Evolutionary conservation across 2,888 invertebrate species (phyloP).

Genomic region (Andrena dorsata): DNA sequence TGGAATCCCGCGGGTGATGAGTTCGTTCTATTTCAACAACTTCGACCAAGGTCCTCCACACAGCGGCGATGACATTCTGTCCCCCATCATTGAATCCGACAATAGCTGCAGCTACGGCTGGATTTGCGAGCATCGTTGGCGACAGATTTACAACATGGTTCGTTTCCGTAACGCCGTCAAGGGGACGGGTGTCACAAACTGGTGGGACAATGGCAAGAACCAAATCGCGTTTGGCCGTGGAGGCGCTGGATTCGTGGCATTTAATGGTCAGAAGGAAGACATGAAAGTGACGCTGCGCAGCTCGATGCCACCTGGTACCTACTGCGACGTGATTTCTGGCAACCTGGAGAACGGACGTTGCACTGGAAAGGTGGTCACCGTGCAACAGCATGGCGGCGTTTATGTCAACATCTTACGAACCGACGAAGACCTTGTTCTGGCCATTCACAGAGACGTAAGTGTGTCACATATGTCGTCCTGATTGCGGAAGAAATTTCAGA

Average conservation of each 20-base stretch:
- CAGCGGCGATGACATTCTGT: conserved; percentile 88
- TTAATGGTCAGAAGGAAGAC: conserved; percentile 89
- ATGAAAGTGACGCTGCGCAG: conserved; percentile 88
- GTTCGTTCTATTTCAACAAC: conserved; percentile 90
- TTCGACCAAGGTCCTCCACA: conserved; percentile 89
- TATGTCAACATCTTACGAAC: conserved; percentile 86
- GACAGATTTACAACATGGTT: conserved; percentile 93
- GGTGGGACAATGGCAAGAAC: conserved; percentile 93
- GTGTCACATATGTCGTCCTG: neutral
- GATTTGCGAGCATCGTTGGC: conserved; percentile 95
- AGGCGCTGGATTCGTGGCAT: conserved; percentile 89
- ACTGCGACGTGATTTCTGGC: conserved; percentile 95
- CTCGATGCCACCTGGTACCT: conserved; percentile 90
- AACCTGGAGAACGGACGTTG: conserved; percentile 86
- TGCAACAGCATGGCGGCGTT: conserved; percentile 87
- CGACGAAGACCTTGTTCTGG: conserved; percentile 90
- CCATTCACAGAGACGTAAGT: conserved; percentile 87
- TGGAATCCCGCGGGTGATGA: conserved; percentile 92
- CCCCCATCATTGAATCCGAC: conserved; percentile 89
- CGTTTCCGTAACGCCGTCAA: conserved; percentile 90
- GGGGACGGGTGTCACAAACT: conserved; percentile 87
- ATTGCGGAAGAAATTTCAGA: neutral
- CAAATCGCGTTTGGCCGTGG: conserved; percentile 95
- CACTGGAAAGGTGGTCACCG: conserved; percentile 88
- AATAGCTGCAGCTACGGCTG: conserved; percentile 90